Evolutionary conservation across 2,888 invertebrate species (phyloP), one percentile per base, ranked within the genome.

Genomic region (Toxonevra muliebris): DNA sequence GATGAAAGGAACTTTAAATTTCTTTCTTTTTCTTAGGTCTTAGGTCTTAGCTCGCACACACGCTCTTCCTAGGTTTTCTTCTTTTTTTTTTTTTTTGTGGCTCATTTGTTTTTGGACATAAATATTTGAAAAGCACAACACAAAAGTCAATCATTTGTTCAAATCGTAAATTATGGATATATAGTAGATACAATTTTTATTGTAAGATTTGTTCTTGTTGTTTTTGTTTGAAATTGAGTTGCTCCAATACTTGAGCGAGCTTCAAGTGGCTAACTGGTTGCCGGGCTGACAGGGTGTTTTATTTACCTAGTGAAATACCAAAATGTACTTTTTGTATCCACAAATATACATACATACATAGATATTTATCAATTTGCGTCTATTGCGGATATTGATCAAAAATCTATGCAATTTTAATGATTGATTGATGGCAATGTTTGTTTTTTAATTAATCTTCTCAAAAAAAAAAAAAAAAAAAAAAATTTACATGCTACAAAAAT

Each of bases 301-400:
- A 30, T 30, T 30, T 30, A 30, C 15, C 17, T 42, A n/a, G 12
- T 9, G 1, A 53, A n/a, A 19, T 42, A 40, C 41, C 52, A n/a
- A 30, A 19, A 61, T 8, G 48, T 61, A 30, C 30, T 30, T 30
- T 30, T 30, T 30, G 30, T 30, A 30, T 30, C 30, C 30, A 11
- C 13, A 13, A 20, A 43, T 43, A 0, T 19, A 11, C 12, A 12
- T n/a, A 42, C 17, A 15, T 59, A 53, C 17, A n/a, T 19, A 10
- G 15, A 9, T 12, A n/a, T 10, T 41, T 15, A 9, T 17, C 40
- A 48, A 41, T 20, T 52, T 65, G 57, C 57, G 15, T 52, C 53
- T 43, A 48, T 55, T 71, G 76, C 80, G 82, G 76, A 79, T 80
- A 78, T 76, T 77, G 75, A 76, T 78, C 79, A 79, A 80, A 82